Evolutionary conservation across 2,797 vertebrate genomes (phyloP), one percentile per base, ranked within the genome.

Genomic region (Ctenochaetus hawaiiensis): DNA sequence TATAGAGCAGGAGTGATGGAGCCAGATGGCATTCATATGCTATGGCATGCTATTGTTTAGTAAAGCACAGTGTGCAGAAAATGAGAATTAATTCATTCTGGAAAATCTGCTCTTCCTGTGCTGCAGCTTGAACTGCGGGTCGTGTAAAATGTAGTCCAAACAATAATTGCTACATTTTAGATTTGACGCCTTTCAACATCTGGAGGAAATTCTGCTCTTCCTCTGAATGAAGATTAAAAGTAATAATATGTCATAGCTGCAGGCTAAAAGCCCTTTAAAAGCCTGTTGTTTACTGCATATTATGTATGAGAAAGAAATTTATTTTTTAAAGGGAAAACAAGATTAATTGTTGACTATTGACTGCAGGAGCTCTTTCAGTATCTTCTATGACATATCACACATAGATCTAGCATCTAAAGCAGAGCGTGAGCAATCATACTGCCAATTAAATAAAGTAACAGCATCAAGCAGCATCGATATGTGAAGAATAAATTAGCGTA

Each of bases 401-500:
- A 64, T 16, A 54, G 22, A 72, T 76, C 23, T 58, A 54, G 10
- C 10, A 5, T 63, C 47, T 47, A 41, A 78, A 37, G 13, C 52
- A 22, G 16, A 66, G 23, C 20, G 12, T 22, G 26, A 72, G 77
- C 62, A 56, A 47, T 84, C 77, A 59, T 64, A 30, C 18, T 62
- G 39, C 37, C 82, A 77, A 56, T 82, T 80, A 74, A 72, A 78
- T 78, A n/a, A 82, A 84, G 68, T 62, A 64, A 74, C 69, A 60
- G 48, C 26, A 26, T 26, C 26, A 26, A 26, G 72, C 58, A 54
- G 66, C 43, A 7, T 11, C 52, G 63, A 37, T 51, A 26, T 69
- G 47, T 75, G 43, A 30, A 59, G 73, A 67, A 80, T 53, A 73
- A 68, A 88, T 82, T 6, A 49, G 13, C 45, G 45, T 48, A 43